A percentile compares a stretch with the other conserved stretches of the same genome.
These are phyloP conservation scores for Branchellion lobata DNA, from an alignment of 2,888 invertebrate species.

Conservation along the genomic window DNA sequence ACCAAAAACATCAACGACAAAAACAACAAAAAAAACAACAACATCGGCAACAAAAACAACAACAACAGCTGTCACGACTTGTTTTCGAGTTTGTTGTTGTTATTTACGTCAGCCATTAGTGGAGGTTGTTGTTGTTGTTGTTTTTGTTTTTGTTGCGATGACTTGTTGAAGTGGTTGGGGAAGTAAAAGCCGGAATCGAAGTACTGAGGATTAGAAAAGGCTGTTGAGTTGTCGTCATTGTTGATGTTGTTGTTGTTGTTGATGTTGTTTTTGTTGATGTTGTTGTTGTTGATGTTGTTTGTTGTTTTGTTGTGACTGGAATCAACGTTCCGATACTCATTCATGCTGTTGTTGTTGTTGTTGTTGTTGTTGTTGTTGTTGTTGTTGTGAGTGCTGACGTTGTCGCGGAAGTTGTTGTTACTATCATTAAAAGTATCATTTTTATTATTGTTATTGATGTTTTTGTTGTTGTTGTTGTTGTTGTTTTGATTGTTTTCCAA, in stretches of 20 bases:
- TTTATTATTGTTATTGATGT: too few species aligned
- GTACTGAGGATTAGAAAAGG: slow-evolving; percentile 38
- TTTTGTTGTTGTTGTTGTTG: slow-evolving; percentile 20
- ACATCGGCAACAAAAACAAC: too few species aligned
- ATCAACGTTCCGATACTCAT: neutral
- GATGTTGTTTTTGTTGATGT: neutral
- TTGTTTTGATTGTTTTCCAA: neutral
- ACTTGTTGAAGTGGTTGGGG: slow-evolving; percentile 19
- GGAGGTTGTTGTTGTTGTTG: neutral
- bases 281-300: neutral
- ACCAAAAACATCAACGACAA: too few species aligned
- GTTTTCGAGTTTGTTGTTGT: slow-evolving; percentile 70
- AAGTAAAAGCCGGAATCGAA: slow-evolving; percentile 10
- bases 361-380: neutral
- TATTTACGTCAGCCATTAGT: neutral
- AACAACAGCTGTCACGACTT: too few species aligned
- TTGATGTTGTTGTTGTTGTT: neutral
- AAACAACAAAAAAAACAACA: too few species aligned
- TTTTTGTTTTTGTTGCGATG: slow-evolving; percentile 5
- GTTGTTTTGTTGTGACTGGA: neutral
- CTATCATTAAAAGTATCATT: too few species aligned
- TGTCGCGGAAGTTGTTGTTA: neutral
- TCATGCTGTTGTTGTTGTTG: neutral
- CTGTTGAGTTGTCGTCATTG: neutral
- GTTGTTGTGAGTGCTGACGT: neutral